These are phyloP conservation scores for Chaunax sp. DNA, from an alignment of 2,797 vertebrate species.

Conservation along the genomic window DNA sequence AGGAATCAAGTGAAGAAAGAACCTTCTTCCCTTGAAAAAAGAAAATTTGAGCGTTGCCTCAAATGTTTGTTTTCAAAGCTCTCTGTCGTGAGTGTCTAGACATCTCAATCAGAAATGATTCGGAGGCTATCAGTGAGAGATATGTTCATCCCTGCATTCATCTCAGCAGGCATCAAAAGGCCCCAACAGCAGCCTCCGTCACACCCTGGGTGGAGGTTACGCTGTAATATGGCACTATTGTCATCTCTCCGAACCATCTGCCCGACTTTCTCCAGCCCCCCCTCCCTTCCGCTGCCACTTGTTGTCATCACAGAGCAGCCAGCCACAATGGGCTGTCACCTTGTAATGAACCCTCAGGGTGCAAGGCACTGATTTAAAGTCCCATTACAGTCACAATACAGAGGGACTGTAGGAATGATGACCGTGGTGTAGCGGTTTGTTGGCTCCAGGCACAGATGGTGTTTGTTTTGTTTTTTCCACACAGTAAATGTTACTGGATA, in stretches of 20 bases:
- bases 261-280: conserved; percentile 58
- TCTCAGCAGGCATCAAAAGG: conserved; percentile 68
- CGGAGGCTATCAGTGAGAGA: conserved; percentile 56
- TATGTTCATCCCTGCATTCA: conserved; percentile 66
- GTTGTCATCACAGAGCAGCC: conserved; percentile 62
- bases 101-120: conserved; percentile 61
- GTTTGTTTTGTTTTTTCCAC: conserved; percentile 56
- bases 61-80: conserved; percentile 52
- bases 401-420: conserved; percentile 68
- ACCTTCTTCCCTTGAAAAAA: not conserved
- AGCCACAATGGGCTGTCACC: conserved; percentile 74
- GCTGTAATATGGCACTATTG: conserved; percentile 71
- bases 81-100: conserved; percentile 55
- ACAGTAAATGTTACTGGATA: conserved; percentile 53
- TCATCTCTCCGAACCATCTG: conserved; percentile 67
- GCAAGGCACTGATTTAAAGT: conserved; percentile 79
- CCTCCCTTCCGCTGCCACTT: conserved; percentile 41
- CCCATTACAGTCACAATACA: conserved; percentile 72
- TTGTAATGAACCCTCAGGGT: conserved; percentile 77
- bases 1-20: not conserved
- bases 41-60: conserved; percentile 3
- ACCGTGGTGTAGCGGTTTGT: conserved; percentile 44
- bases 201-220: conserved; percentile 72
- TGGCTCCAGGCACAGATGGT: conserved; percentile 71
- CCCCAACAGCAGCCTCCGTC: conserved; percentile 62